Percentiles rank a stretch among this genome's conserved stretches.
phyloP scores from a whole-genome alignment of 2,797 vertebrate species.

The Melanotaenia boesemani region DNA sequence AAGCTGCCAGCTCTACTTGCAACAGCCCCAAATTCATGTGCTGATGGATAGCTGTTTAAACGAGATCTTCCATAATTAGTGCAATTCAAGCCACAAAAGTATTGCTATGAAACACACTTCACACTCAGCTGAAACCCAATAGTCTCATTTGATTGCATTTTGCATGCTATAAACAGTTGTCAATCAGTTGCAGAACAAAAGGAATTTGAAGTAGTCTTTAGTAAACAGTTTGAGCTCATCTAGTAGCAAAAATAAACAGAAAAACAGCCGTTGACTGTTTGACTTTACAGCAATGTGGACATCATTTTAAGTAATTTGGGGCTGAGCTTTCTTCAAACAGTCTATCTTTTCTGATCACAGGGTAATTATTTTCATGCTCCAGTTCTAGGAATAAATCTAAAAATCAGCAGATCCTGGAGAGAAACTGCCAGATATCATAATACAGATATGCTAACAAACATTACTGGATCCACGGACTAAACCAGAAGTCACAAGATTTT shows the following conservation, averaged over 20 bases:
- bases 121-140: conserved; percentile 54
- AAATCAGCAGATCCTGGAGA: not conserved
- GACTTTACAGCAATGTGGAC: conserved; percentile 33
- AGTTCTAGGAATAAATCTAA: not conserved
- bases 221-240: conserved; percentile 63
- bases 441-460: not conserved
- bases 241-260: conserved; percentile 49
- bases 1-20: conserved; percentile 46
- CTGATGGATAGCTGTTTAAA: conserved; percentile 69
- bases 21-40: conserved; percentile 23
- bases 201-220: conserved; percentile 35
- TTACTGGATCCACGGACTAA: not conserved
- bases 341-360: conserved; percentile 6
- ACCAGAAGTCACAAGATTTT: no score
- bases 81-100: conserved; percentile 45
- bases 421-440: not conserved
- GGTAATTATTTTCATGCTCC: conserved; percentile 20
- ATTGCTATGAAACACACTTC: conserved; percentile 50
- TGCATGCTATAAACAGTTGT: conserved; percentile 60
- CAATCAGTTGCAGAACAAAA: conserved; percentile 50
- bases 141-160: conserved; percentile 60
- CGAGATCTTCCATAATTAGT: conserved; percentile 56
- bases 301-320: conserved; percentile 27
- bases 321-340: conserved; percentile 34
- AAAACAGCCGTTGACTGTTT: conserved; percentile 18